These are phyloP conservation scores for Erebia aethiops DNA, from an alignment of 2,888 invertebrate species.

Conservation along the genomic window DNA sequence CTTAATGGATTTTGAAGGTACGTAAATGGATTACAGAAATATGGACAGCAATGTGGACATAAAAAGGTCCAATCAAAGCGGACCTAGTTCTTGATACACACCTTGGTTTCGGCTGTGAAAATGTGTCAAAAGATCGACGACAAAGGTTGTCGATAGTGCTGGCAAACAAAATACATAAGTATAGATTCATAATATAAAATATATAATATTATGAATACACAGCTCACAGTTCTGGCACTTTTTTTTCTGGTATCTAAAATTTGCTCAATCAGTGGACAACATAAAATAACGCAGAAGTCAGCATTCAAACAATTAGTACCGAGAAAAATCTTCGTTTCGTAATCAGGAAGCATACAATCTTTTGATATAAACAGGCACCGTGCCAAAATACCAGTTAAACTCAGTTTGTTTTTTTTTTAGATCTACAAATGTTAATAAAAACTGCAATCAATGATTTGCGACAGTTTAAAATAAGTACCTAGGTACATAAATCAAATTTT, in stretches of 20 bases:
- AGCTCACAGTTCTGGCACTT: neutral
- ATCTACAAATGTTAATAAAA: neutral
- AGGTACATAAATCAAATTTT: too few species aligned
- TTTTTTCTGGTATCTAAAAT: neutral
- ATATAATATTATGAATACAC: too few species aligned
- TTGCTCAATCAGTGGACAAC: neutral
- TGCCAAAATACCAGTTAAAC: constrained; percentile 29
- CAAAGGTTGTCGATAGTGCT: constrained; percentile 4
- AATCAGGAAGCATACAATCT: constrained; percentile 21
- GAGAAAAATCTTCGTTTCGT: constrained; percentile 12
- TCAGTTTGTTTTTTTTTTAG: constrained; percentile 24
- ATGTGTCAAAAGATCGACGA: neutral
- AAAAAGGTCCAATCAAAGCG: neutral
- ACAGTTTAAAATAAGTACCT: neutral
- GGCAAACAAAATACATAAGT: neutral
- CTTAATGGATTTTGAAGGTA: neutral
- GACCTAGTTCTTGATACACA: neutral
- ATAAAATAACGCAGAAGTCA: neutral
- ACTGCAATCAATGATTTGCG: neutral
- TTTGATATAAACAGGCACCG: constrained; percentile 33
- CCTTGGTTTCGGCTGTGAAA: neutral
- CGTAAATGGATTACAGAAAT: neutral
- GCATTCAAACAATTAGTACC: neutral
- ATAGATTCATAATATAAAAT: too few species aligned
- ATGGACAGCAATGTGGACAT: neutral